Percentiles rank a stretch among this genome's conserved stretches.
Evolutionary conservation across 2,888 invertebrate genomes (phyloP).

Genomic region (Rosalia funebris): DNA sequence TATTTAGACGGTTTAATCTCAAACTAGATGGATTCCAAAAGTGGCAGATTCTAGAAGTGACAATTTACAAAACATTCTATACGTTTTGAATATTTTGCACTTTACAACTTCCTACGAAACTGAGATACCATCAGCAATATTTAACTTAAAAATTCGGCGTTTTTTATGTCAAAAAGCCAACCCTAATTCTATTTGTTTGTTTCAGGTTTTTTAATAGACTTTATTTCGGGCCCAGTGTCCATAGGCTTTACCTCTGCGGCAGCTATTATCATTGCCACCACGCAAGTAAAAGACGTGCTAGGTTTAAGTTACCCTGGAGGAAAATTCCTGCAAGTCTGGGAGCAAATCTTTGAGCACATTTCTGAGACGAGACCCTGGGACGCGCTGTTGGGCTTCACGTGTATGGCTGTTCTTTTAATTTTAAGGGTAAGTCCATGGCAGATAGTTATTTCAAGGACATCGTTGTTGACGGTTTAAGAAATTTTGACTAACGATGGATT

Average conservation of each 20-base stretch:
- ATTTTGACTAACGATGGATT: not conserved
- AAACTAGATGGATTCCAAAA: too few relatives aligned
- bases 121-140: too few relatives aligned
- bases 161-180: too few relatives aligned
- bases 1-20: too few relatives aligned
- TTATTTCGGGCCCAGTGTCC: constrained; percentile 85
- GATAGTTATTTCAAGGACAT: not conserved
- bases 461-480: too few relatives aligned
- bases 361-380: constrained; percentile 78
- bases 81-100: too few relatives aligned
- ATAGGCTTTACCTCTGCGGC: constrained; percentile 86
- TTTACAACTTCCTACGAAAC: too few relatives aligned
- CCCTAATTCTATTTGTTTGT: too few relatives aligned
- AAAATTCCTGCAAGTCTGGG: constrained; percentile 78
- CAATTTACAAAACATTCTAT: too few relatives aligned
- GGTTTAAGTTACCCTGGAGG: constrained; percentile 76
- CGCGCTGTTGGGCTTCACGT: constrained; percentile 73
- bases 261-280: constrained; percentile 83
- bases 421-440: constrained; percentile 71
- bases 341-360: constrained; percentile 76
- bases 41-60: too few relatives aligned
- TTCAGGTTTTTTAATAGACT: constrained; percentile 83
- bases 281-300: constrained; percentile 80
- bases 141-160: too few relatives aligned
- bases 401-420: constrained; percentile 75